phyloP scores from a whole-genome alignment of 2,797 vertebrate species.

The Harpagifer antarcticus region DNA sequence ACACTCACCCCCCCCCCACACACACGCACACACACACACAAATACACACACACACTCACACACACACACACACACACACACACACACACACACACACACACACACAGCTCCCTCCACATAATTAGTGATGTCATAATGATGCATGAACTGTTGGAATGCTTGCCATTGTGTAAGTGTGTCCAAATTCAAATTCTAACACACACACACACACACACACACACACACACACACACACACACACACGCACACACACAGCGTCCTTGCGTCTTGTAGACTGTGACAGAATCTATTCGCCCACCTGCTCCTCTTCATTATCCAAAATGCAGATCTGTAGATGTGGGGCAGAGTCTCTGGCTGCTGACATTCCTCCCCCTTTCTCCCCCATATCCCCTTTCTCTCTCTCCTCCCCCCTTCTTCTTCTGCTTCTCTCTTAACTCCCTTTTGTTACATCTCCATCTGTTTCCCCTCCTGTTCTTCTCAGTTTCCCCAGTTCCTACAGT shows the following conservation, averaged over 20 bases:
- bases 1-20: no score
- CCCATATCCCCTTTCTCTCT: background rate
- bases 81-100: constrained; percentile 7
- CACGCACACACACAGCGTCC: constrained; percentile 30
- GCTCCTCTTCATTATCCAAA: constrained; percentile 71
- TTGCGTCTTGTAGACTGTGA: constrained; percentile 58
- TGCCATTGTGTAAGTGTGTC: no score
- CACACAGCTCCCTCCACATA: no score
- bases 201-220: constrained; percentile 24
- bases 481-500: background rate
- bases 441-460: constrained; percentile 48
- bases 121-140: no score
- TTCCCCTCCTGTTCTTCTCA: constrained; percentile 31
- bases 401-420: background rate
- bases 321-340: constrained; percentile 58
- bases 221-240: constrained; percentile 34
- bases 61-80: background rate
- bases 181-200: background rate
- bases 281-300: constrained; percentile 73
- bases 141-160: no score
- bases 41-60: constrained; percentile 1
- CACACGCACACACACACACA: background rate
- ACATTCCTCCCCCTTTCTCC: constrained; percentile 18
- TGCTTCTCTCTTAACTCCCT: constrained; percentile 21
- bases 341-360: constrained; percentile 45